These are phyloP conservation scores for Pogonognathellus flavescens DNA, from an alignment of 1,140 invertebrate species.

Conservation along the genomic window DNA sequence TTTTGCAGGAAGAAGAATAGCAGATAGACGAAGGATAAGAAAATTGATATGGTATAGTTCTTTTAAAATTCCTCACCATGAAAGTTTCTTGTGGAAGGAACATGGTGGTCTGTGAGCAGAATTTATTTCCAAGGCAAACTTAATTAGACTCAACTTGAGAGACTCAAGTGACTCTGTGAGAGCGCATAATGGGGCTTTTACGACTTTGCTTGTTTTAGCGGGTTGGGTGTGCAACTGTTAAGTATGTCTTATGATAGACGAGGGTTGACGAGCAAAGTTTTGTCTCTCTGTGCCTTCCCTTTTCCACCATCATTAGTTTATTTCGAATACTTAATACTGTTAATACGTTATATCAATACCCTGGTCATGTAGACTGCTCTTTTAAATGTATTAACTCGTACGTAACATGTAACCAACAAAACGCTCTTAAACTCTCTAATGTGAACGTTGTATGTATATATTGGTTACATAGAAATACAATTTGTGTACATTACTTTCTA, in stretches of 20 bases:
- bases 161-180: conserved; percentile 49
- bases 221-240: neutral
- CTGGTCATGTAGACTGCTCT: neutral
- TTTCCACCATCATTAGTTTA: conserved; percentile 34
- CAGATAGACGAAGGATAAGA: neutral
- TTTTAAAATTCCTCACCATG: conserved; percentile 38
- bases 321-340: conserved; percentile 31
- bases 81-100: conserved; percentile 10
- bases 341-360: neutral
- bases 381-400: neutral
- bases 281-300: conserved; percentile 7
- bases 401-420: neutral
- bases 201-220: conserved; percentile 38
- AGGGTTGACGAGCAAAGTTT: conserved; percentile 26
- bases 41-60: neutral
- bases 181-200: conserved; percentile 54
- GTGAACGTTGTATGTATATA: too few relatives aligned
- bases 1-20: too few relatives aligned
- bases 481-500: too few relatives aligned
- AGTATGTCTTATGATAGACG: conserved; percentile 33
- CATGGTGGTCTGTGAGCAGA: conserved; percentile 3
- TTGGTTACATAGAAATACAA: too few relatives aligned
- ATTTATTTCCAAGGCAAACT: conserved; percentile 51
- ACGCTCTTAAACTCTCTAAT: too few relatives aligned
- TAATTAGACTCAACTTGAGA: conserved; percentile 46